A percentile compares a stretch with the other conserved stretches of the same genome.
phyloP scores from a whole-genome alignment of 2,113 vertebrate species.

The Steatornis caripensis region DNA sequence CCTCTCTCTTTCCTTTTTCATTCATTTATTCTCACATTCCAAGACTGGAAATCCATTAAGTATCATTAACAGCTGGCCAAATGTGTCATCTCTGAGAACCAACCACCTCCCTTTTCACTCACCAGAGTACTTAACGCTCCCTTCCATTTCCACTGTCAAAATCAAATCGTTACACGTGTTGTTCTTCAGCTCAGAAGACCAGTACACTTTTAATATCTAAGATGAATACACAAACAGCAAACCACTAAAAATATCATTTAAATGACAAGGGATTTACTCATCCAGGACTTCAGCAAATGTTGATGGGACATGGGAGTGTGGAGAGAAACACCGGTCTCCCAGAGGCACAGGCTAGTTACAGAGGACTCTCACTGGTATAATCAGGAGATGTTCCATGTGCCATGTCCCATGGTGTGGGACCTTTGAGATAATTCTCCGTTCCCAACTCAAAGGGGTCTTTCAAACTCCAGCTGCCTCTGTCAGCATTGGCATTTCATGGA shows the following conservation, averaged over 20 bases:
- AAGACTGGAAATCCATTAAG: background rate
- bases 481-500: background rate
- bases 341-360: background rate
- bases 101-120: background rate
- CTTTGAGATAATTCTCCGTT: background rate
- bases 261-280: background rate
- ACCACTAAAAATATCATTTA: background rate
- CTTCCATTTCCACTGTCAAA: slow-evolving; percentile 70
- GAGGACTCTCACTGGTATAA: background rate
- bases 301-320: background rate
- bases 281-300: background rate
- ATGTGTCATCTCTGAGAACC: rapidly evolving
- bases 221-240: background rate
- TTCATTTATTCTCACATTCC: background rate
- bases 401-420: background rate
- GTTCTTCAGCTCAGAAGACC: slow-evolving; percentile 63
- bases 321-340: background rate
- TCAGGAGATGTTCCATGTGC: background rate
- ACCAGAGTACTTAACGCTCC: slow-evolving; percentile 4
- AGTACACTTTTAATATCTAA: slow-evolving; percentile 76
- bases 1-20: background rate
- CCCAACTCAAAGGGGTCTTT: background rate
- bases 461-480: background rate
- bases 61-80: background rate
- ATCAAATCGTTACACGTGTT: slow-evolving; percentile 56